Evolutionary conservation across 2,797 vertebrate species (phyloP), one percentile per base, ranked within the genome.

Genomic region (Tachyglossus aculeatus): DNA sequence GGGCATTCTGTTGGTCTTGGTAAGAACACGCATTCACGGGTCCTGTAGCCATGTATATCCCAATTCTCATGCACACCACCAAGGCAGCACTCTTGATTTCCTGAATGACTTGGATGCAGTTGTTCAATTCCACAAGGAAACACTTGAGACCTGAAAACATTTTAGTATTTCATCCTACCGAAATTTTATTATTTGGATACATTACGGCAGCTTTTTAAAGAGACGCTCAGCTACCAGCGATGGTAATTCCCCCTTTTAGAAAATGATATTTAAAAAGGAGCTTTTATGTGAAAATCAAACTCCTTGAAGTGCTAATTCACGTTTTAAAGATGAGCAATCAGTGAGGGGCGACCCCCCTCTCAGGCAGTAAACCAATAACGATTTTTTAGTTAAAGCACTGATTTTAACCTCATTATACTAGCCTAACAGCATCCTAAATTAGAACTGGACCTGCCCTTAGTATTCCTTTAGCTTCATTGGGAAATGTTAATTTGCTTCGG

Each of bases 91-190:
- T 50, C 21, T 24, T 36, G 50, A n/a, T n/a, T 72, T 70, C 34
- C 82, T 78, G 67, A 75, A 25, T 61, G 69, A 1, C 0, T 75
- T 65, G 77, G 69, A 72, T 67, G 73, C 83, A 63, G 34, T 85
- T 81, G 76, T 92, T 91, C 92, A 92, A 93, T 93, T 77, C 54
- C 74, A n/a, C 37, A 58, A 67, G 59, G 77, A 80, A 55, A 36
- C 57, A 74, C 59, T 83, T 37, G 65, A 50, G 33, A 80, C 62
- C 77, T 81, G 76, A 81, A 77, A 79, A 71, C 12, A 67, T 78
- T 67, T 62, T 80, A 77, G 33, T n/a, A 37, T 83, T 77, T 75
- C 32, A 43, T 27, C 40, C 38, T 44, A 33, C 54, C 63, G 65
- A 56, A 1, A 0, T 69, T 84, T 86, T 62, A 62, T 52, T 56